Evolutionary conservation across 1,140 invertebrate genomes (phyloP), one percentile per base, ranked within the genome.

Genomic region (Drosophila athabasca): DNA sequence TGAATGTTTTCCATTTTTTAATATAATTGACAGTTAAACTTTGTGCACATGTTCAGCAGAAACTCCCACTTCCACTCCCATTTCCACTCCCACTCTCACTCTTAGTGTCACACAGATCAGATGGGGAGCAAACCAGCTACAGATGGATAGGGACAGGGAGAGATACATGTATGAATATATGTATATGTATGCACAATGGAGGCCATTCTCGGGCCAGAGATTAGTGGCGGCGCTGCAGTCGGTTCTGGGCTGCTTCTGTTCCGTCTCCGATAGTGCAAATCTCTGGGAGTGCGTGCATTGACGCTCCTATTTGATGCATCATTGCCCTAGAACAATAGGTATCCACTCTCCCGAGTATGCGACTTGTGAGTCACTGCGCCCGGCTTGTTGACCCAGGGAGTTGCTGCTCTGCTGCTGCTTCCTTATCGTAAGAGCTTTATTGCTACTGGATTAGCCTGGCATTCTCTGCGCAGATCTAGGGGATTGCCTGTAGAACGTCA

Each of bases 21-120:
- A 77, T 75, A 41, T 68, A 85, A 75, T 85, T 85, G 70, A 79
- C 83, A 79, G 78, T 75, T 83, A 73, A 83, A 81, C 70, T 87
- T 62, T 73, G 55, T 70, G 71, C 51, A 55, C 52, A 61, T 72
- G 78, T 61, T 58, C 69, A 15, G 46, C 54, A 52, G 69, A 55
- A 13, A 13, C 24, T 29, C 22, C 35, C 39, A n/a, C 24, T 19
- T 31, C 9, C 43, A 43, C 35, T 13, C 22, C 35, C 39, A 9
- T 19, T 19, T 31, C 9, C 43, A 43, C 35, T 13, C 22, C 35
- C 39, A 9, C 24, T 26, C 24, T 19, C 43, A 31, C 35, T 9
- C 11, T 5, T 13, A 51, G 46, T 68, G 50, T 68, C 64, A 39
- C 24, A 6, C 44, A 57, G 66, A 43, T 69, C 66, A 43, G 44